These are phyloP conservation scores for Trachymyrmex cornetzi DNA, from an alignment of 1,140 invertebrate species.

Conservation along the genomic window DNA sequence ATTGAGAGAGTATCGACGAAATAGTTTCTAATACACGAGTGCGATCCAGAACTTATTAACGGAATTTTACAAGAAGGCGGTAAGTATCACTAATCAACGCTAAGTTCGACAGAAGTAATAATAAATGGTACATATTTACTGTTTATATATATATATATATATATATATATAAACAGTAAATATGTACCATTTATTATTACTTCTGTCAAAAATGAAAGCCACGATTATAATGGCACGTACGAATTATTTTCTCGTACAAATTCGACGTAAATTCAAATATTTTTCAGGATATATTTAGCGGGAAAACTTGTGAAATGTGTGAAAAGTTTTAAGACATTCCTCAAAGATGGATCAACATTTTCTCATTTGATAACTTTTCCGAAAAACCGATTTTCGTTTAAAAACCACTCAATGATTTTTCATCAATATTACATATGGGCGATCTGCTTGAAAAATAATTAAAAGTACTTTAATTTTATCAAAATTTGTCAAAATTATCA, in stretches of 20 bases:
- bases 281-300: conserved; percentile 7
- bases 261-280: conserved; percentile 19
- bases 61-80: conserved; percentile 3
- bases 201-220: not conserved
- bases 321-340: conserved; percentile 30
- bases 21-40: conserved; percentile 17
- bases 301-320: not conserved
- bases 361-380: conserved; percentile 3
- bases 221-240: not conserved
- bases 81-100: conserved; percentile 25
- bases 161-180: no score
- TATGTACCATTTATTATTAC: not conserved
- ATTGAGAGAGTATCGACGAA: conserved; percentile 25
- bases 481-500: conserved; percentile 46
- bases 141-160: no score
- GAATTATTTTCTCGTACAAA: conserved; percentile 26
- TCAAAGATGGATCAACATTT: conserved; percentile 11
- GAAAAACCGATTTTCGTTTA: conserved; percentile 13
- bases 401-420: conserved; percentile 31
- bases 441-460: conserved; percentile 43
- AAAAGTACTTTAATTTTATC: conserved; percentile 26
- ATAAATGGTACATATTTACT: no score
- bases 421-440: not conserved
- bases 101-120: no score
- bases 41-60: conserved; percentile 33